These are phyloP conservation scores for Bombus soroeensis DNA, from an alignment of 1,140 invertebrate genomes.

Conservation along the genomic window DNA sequence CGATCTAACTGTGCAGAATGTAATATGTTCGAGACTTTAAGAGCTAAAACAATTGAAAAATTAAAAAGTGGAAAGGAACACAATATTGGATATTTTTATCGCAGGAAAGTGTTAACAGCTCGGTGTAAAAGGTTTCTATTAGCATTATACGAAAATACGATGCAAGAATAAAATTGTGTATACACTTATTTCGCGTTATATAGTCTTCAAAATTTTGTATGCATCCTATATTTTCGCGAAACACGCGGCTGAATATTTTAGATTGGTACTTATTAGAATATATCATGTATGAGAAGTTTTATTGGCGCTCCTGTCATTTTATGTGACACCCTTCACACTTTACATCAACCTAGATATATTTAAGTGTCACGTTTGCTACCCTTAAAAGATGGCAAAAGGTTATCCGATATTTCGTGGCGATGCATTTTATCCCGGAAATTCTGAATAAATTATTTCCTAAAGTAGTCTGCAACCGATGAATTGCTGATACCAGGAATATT, in stretches of 20 bases:
- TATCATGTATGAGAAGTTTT: slow-evolving; percentile 40
- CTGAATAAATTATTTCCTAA: slow-evolving; percentile 28
- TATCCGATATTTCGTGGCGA: background rate
- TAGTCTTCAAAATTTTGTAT: background rate
- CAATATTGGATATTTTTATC: background rate
- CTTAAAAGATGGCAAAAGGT: slow-evolving; percentile 38
- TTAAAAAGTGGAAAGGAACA: no score
- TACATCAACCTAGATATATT: slow-evolving; percentile 25
- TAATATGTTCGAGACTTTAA: no score
- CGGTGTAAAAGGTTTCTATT: background rate
- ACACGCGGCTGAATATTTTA: slow-evolving; percentile 39
- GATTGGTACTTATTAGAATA: slow-evolving; percentile 43
- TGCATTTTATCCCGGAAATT: slow-evolving; percentile 30
- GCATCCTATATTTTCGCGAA: background rate
- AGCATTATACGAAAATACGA: background rate
- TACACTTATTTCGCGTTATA: background rate
- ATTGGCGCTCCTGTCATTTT: slow-evolving; percentile 32
- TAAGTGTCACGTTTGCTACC: slow-evolving; percentile 15
- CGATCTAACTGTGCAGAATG: no score
- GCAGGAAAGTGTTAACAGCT: background rate
- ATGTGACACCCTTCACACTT: slow-evolving; percentile 15
- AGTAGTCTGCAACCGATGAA: slow-evolving; percentile 18
- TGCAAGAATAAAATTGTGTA: slow-evolving; percentile 1
- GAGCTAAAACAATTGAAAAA: background rate
- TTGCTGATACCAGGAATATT: background rate